Evolutionary conservation across 2,888 invertebrate species (phyloP).

Genomic region (Gymnoscelis rufifasciata): DNA sequence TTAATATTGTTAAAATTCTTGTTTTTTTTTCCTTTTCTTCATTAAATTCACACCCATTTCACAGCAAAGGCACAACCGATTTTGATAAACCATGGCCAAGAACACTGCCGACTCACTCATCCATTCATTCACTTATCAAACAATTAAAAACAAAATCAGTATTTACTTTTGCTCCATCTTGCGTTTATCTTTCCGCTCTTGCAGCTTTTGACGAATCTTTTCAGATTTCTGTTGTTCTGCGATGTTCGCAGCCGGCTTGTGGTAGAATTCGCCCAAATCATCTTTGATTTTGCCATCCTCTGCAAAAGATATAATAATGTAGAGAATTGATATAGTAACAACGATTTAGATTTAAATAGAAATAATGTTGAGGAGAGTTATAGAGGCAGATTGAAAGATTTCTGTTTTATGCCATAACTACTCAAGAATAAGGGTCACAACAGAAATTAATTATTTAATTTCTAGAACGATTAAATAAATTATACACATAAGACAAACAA

Average conservation of each 20-base stretch:
- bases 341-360: not conserved
- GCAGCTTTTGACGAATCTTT: constrained; percentile 88
- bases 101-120: not conserved
- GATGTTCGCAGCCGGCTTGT: constrained; percentile 89
- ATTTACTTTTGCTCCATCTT: constrained; percentile 82
- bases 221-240: constrained; percentile 86
- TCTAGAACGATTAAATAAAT: no score
- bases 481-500: no score
- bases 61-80: no score
- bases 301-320: constrained; percentile 20
- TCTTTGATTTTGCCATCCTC: constrained; percentile 75
- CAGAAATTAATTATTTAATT: no score
- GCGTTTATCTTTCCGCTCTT: constrained; percentile 88
- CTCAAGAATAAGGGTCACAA: no score
- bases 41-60: no score
- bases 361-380: no score
- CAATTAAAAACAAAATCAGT: not conserved
- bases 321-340: not conserved
- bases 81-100: no score
- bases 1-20: no score
- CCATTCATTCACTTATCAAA: not conserved
- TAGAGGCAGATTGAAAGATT: no score
- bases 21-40: no score
- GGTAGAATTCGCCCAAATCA: constrained; percentile 89
- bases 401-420: no score